phyloP scores from a whole-genome alignment of 1,140 invertebrate genomes.

The Cotesia glomerata region DNA sequence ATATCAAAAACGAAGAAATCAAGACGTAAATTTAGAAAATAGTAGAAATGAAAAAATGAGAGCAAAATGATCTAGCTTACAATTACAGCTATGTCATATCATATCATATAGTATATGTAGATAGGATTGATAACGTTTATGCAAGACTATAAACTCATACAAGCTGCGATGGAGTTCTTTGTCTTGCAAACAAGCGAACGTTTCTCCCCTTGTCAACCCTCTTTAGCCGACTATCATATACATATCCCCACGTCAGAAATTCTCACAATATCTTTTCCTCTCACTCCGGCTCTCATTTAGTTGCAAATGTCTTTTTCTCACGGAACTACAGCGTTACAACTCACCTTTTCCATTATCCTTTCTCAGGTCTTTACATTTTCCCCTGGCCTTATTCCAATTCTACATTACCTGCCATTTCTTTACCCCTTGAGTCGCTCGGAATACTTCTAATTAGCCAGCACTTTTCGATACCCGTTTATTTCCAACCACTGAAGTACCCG shows the following conservation, averaged over 20 bases:
- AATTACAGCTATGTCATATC: conserved; percentile 14
- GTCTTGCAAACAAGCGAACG: conserved; percentile 56
- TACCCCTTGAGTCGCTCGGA: conserved; percentile 31
- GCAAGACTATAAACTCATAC: conserved; percentile 53
- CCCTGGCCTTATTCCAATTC: background rate
- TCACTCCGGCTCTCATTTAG: background rate
- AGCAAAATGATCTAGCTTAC: conserved; percentile 16
- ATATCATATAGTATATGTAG: conserved; percentile 42
- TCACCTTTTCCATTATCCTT: background rate
- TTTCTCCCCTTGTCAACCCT: conserved; percentile 18
- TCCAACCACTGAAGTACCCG: conserved; percentile 19
- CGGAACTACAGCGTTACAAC: background rate
- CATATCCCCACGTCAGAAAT: background rate
- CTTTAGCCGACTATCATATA: background rate
- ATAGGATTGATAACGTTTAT: conserved; percentile 57
- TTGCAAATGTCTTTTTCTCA: background rate
- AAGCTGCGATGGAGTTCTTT: conserved; percentile 44
- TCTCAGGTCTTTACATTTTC: background rate
- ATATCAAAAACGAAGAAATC: background rate
- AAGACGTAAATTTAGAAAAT: background rate
- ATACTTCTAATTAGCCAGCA: conserved; percentile 55
- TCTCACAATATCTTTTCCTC: conserved; percentile 11
- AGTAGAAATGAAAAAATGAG: background rate
- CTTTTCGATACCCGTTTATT: conserved; percentile 48
- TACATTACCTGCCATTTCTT: background rate